Conservation (phyloP, 2,113 vertebrate genomes). For the Globicephala melas region DNA sequence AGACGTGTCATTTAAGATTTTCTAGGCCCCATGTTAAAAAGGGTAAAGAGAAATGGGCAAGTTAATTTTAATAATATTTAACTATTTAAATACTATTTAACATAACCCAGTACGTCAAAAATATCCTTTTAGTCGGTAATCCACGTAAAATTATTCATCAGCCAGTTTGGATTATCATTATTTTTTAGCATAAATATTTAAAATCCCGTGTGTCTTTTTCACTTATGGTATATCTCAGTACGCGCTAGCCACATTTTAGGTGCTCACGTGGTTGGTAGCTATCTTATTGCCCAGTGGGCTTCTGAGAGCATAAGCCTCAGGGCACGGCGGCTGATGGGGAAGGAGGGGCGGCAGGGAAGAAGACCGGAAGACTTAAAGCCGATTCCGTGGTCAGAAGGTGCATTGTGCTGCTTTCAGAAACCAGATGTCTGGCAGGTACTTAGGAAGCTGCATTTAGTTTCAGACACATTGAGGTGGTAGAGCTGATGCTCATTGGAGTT, state of each 20-base stretch:
- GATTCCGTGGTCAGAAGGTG: neutral
- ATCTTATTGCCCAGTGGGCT: neutral
- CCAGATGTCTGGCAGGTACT: neutral
- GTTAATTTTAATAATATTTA: neutral
- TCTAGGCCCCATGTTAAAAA: neutral
- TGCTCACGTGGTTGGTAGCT: neutral
- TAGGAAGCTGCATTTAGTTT: neutral
- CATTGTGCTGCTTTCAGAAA: neutral
- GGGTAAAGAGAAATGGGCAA: neutral
- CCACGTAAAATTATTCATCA: neutral
- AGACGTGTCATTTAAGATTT: neutral
- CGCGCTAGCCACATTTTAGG: neutral
- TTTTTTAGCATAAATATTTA: neutral
- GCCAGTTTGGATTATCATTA: neutral
- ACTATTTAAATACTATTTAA: neutral
- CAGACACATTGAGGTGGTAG: neutral
- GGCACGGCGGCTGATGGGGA: rapidly evolving
- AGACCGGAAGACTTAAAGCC: no score
- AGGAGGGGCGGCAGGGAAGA: neutral
- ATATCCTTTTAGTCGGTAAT: neutral
- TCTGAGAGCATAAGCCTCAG: neutral
- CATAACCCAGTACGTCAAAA: neutral
- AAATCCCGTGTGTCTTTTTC: neutral
- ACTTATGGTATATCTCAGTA: neutral
- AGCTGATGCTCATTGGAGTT: neutral